phyloP scores from a whole-genome alignment of 2,797 vertebrate genomes.

The Thunnus albacares region DNA sequence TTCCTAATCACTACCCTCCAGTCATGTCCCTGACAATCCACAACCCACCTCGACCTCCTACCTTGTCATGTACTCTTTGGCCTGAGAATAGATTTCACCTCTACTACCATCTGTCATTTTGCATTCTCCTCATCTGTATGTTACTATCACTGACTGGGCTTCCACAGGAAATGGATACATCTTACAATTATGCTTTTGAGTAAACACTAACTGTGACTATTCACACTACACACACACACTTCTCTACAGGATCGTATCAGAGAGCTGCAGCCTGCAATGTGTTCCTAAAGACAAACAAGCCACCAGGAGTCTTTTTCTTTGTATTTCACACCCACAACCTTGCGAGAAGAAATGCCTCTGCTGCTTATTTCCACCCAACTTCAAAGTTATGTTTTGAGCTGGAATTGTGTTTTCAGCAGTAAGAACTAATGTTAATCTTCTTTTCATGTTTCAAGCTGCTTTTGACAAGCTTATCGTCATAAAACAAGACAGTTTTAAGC shows the following conservation, averaged over 20 bases:
- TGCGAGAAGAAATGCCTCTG: conserved; percentile 27
- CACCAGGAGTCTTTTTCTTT: conserved; percentile 34
- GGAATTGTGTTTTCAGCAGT: conserved; percentile 24
- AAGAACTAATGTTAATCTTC: conserved; percentile 41
- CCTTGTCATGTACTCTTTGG: conserved; percentile 38
- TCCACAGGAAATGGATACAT: conserved; percentile 21
- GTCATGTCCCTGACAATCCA: conserved; percentile 46
- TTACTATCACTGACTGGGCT: conserved; percentile 26
- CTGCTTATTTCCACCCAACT: not conserved
- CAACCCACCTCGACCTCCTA: conserved; percentile 51
- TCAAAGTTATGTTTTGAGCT: conserved; percentile 37
- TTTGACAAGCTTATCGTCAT: conserved; percentile 48
- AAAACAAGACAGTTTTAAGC: conserved; percentile 59
- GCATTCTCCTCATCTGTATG: conserved; percentile 29
- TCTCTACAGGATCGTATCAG: conserved; percentile 67
- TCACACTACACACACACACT: conserved; percentile 15
- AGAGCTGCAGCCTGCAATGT: conserved; percentile 48
- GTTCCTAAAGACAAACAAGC: conserved; percentile 29
- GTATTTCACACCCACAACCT: conserved; percentile 21
- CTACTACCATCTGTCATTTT: conserved; percentile 38
- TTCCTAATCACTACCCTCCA: conserved; percentile 65
- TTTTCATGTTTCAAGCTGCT: conserved; percentile 35
- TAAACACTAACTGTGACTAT: conserved; percentile 37
- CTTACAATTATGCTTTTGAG: conserved; percentile 34
- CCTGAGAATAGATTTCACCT: conserved; percentile 59